phyloP scores from a whole-genome alignment of 1,140 invertebrate species.

The Aphelenchoides avenae region DNA sequence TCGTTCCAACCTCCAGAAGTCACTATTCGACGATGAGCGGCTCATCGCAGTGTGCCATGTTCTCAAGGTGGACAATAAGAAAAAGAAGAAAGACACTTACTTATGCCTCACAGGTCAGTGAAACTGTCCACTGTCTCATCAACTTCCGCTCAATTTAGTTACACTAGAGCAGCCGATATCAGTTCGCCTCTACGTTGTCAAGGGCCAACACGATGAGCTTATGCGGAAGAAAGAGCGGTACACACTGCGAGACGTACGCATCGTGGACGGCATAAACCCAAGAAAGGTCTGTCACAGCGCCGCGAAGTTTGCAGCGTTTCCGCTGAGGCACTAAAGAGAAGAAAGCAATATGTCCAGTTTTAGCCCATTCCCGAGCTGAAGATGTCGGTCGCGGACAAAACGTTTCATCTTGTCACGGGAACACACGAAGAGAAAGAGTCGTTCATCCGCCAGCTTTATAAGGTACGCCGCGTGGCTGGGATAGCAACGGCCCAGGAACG shows the following conservation, averaged over 20 bases:
- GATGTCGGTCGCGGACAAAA: slow-evolving; percentile 74
- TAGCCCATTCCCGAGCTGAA: slow-evolving; percentile 76
- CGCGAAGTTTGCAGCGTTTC: background rate
- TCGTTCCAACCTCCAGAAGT: slow-evolving; percentile 58
- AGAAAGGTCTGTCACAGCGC: slow-evolving; percentile 20
- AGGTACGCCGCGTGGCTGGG: slow-evolving; percentile 21
- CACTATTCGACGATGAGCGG: slow-evolving; percentile 61
- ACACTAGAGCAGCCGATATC: slow-evolving; percentile 36
- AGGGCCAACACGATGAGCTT: slow-evolving; percentile 30
- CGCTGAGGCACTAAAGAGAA: background rate
- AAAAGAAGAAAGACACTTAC: slow-evolving; percentile 53
- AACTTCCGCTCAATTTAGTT: slow-evolving; percentile 23
- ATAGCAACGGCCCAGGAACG: too few species aligned
- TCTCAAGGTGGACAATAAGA: slow-evolving; percentile 60
- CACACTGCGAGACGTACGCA: slow-evolving; percentile 30
- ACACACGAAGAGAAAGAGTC: slow-evolving; percentile 72
- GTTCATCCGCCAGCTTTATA: slow-evolving; percentile 66
- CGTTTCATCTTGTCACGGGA: slow-evolving; percentile 77
- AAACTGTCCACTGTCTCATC: slow-evolving; percentile 2
- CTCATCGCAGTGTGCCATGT: slow-evolving; percentile 60
- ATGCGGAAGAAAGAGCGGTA: slow-evolving; percentile 40
- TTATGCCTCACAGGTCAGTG: slow-evolving; percentile 61
- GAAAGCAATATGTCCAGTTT: slow-evolving; percentile 10
- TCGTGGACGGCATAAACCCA: slow-evolving; percentile 43
- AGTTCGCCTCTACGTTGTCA: slow-evolving; percentile 36